Conservation (phyloP, 1,140 invertebrate genomes). For the Trichomalopsis sarcophagae region DNA sequence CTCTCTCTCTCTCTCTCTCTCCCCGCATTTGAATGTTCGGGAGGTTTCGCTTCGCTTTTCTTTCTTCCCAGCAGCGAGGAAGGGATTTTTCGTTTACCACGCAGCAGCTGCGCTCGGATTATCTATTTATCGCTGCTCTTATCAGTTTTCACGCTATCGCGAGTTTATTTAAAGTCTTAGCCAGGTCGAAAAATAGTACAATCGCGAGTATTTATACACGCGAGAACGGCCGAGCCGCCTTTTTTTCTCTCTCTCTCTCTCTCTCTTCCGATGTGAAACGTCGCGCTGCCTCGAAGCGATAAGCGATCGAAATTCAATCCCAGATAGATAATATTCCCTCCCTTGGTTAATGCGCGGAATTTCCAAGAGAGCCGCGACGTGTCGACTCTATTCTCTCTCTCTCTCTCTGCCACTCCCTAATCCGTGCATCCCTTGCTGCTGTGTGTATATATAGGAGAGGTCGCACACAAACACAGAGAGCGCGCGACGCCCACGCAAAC, state of each 20-base stretch:
- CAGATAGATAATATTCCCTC: too few relatives aligned
- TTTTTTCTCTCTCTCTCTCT: too few relatives aligned
- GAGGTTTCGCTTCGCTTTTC: not conserved
- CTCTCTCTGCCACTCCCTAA: too few relatives aligned
- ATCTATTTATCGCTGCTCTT: not conserved
- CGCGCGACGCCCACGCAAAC: not conserved
- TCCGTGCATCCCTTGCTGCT: not conserved
- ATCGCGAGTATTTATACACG: not conserved
- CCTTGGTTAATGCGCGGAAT: too few relatives aligned
- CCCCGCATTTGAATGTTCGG: not conserved
- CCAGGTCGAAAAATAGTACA: not conserved
- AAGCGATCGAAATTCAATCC: too few relatives aligned
- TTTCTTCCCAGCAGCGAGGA: not conserved
- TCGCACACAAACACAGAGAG: not conserved
- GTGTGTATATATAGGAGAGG: not conserved
- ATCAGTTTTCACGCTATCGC: not conserved
- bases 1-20: not conserved
- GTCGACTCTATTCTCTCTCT: too few relatives aligned
- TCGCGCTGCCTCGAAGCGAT: too few relatives aligned
- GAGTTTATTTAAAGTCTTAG: not conserved
- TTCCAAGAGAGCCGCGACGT: too few relatives aligned
- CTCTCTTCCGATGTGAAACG: too few relatives aligned
- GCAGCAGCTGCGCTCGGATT: not conserved
- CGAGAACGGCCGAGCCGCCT: too few relatives aligned
- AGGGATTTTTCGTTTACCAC: not conserved